Conservation (phyloP, 2,888 invertebrate genomes). For the Lycia hirtaria region DNA sequence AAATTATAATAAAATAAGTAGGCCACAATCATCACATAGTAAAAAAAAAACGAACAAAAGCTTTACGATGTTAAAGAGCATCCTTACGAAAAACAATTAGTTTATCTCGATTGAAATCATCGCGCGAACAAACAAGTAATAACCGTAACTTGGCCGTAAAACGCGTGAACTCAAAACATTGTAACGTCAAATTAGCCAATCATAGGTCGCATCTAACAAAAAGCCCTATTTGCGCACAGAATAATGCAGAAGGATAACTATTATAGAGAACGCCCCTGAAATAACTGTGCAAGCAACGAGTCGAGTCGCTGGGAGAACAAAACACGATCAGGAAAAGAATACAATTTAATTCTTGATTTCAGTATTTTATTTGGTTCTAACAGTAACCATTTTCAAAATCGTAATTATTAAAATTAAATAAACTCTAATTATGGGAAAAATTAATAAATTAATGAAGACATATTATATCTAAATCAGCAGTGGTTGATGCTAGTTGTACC, state of each 20-base stretch:
- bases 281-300: no score
- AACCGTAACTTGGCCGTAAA: constrained; percentile 36
- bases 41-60: constrained; percentile 2
- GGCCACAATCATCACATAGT: not conserved
- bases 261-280: not conserved
- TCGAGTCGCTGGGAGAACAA: no score
- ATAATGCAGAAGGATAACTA: constrained; percentile 9
- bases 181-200: constrained; percentile 63
- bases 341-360: no score
- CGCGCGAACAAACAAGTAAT: constrained; percentile 24
- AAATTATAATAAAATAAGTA: not conserved
- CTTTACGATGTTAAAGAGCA: constrained; percentile 11
- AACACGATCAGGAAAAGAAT: no score
- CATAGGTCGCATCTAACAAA: constrained; percentile 53
- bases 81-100: constrained; percentile 34
- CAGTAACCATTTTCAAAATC: no score
- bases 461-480: no score
- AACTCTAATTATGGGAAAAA: no score
- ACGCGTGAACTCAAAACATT: constrained; percentile 36
- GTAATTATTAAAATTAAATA: no score
- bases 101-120: constrained; percentile 30
- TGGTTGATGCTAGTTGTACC: no score
- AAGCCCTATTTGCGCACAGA: constrained; percentile 50
- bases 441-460: no score
- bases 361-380: no score